Base-by-base conservation (phyloP, 2,888 invertebrate species). In the Psylliodes chrysocephalus region DNA sequence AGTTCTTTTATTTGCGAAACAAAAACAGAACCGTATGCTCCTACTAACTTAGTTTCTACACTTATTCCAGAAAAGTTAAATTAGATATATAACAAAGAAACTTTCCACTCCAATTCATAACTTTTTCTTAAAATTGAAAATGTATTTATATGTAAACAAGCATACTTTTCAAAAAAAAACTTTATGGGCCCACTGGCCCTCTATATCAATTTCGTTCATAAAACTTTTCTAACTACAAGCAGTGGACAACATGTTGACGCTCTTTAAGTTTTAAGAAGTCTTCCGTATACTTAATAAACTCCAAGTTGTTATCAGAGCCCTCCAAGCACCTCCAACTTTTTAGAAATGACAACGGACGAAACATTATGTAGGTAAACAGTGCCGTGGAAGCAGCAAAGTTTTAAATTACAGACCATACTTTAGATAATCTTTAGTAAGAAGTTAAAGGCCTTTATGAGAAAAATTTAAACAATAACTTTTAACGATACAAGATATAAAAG, bases 221-320 rank as follows among this genome's bases (percentile, higher is more conserved):
- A 56, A 56, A 56, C 17, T 56, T 56, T 46, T 35, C 56, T 33
- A 56, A 46, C 56, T 42, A 56, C 46, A 30, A 56, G 19, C 35
- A 55, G 38, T 55, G 55, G 55, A 49, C 49, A 46, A 30, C 30
- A 18, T 55, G 47, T 49, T 49, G 61, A 33, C 55, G 61, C 56
- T 56, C 49, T 55, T 33, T 46, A 49, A 62, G 14, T 62, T 55
- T 54, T 55, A 54, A 55, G 46, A 53, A 55, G 40, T 54, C 42
- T 47, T 28, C 12, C 49, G 54, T 55, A 55, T 61, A 61, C 54
- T 46, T 54, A 61, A 61, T 61, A 38, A 61, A 61, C 46, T 55
- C 35, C 25, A 55, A 62, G 54, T 62, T 55, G 54, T 62, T 62
- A 62, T 62, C 61, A 49, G 47, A 62, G 38, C 52, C 54, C 55